Percentiles rank a stretch among this genome's conserved stretches.
Conservation (phyloP, 2,113 vertebrate species). For the Gambusia affinis region DNA sequence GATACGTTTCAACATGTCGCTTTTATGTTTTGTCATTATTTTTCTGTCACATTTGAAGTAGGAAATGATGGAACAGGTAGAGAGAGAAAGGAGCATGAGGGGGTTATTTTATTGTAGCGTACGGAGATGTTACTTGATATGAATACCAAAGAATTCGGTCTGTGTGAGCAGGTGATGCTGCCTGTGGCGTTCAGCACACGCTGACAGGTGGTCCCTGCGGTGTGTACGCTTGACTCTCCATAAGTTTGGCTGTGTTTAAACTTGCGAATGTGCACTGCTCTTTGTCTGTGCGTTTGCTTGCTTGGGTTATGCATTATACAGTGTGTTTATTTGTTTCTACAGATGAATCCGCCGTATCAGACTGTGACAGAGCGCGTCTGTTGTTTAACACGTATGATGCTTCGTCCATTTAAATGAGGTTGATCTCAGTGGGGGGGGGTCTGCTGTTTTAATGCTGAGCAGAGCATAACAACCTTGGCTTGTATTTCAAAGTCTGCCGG, state of each 20-base stretch:
- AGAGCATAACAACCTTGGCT: slow-evolving; percentile 23
- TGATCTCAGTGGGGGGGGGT: slow-evolving; percentile 12
- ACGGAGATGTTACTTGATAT: slow-evolving; percentile 50
- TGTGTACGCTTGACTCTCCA: background rate
- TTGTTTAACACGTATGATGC: slow-evolving; percentile 36
- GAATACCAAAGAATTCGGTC: slow-evolving; percentile 60
- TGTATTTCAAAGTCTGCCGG: slow-evolving; percentile 14
- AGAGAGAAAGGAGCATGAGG: slow-evolving; percentile 18
- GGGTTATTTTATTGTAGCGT: slow-evolving; percentile 29
- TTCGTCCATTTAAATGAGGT: slow-evolving; percentile 48
- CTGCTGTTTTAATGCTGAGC: slow-evolving; percentile 12
- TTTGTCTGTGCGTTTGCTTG: background rate
- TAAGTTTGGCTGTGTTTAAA: slow-evolving; percentile 4
- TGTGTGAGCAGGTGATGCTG: slow-evolving; percentile 37
- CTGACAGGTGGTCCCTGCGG: slow-evolving; percentile 52
- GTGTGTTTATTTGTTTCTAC: slow-evolving; percentile 7
- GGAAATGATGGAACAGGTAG: slow-evolving; percentile 3
- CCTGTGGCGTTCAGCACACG: slow-evolving; percentile 35
- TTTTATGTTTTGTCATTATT: slow-evolving; percentile 62
- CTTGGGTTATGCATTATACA: background rate
- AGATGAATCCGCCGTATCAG: slow-evolving; percentile 20
- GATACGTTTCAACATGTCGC: slow-evolving; percentile 30
- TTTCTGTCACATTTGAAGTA: slow-evolving; percentile 20
- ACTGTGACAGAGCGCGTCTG: slow-evolving; percentile 9
- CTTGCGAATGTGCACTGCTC: background rate